These are phyloP conservation scores for Pogonophryne albipinna DNA, from an alignment of 2,797 vertebrate genomes.

Conservation along the genomic window DNA sequence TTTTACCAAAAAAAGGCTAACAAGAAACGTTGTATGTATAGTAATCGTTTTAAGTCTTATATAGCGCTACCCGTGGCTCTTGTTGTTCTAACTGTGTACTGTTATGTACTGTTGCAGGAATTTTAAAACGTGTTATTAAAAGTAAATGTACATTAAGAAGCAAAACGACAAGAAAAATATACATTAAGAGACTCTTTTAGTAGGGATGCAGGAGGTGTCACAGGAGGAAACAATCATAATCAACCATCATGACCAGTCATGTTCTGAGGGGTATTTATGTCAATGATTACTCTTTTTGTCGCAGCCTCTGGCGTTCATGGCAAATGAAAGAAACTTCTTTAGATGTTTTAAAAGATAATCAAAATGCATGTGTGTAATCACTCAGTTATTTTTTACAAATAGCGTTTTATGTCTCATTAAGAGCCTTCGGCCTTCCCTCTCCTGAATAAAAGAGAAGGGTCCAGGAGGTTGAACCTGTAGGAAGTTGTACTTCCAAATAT, in stretches of 20 bases:
- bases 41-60: no score
- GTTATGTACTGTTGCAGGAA: no score
- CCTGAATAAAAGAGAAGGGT: neutral
- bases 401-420: accelerated
- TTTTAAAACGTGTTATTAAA: conserved; percentile 2
- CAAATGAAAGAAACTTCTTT: accelerated
- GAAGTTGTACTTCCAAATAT: no score
- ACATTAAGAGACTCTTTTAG: neutral
- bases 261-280: neutral
- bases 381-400: accelerated
- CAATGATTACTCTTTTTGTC: neutral
- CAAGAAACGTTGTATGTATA: no score
- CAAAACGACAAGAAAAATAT: neutral
- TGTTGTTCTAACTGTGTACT: no score
- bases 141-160: conserved; percentile 14
- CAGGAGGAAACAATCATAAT: neutral
- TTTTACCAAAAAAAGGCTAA: no score
- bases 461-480: no score
- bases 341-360: accelerated
- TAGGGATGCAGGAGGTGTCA: neutral
- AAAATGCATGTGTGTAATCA: accelerated
- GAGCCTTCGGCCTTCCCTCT: neutral
- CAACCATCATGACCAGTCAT: neutral
- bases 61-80: no score
- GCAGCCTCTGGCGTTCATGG: accelerated